Base-by-base conservation (phyloP, 2,888 invertebrate genomes). In the Disparrhopalites patrizii region DNA sequence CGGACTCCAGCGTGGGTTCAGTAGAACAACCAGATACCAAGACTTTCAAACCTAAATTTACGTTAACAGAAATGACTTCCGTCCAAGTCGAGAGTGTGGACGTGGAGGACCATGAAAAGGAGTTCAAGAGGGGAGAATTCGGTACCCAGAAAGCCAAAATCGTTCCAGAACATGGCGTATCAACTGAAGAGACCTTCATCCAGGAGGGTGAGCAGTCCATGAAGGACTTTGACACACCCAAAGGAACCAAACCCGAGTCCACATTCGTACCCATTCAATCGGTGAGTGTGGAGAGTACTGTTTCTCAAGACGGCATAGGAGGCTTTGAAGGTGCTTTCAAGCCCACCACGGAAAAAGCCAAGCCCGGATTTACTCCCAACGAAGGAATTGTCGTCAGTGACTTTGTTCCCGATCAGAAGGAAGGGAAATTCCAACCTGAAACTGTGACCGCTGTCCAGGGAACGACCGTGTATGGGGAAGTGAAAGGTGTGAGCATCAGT, bases 271-370 rank as follows among this genome's bases (percentile, higher is more conserved):
- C 64, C n/a, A 57, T 31, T 7, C 20, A 31, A 3, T 15, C 57
- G 1, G 23, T 57, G 1, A 36, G 13, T 15, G 57, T 57, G 4
- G 20, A 18, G 2, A 27, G 25, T 10, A 65, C 57, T 2, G 13
- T 65, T 1, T n/a, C 31, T 1, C 27, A 65, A 13, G 57, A 57
- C 28, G 27, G 27, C 15, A 27, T 57, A 2, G 7, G 25, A 20
- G 51, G 36, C 30, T 62, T 66, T 23, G 62, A 43, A 18, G 60
- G 62, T 7, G 30, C 40, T 8, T 66, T 66, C 36, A 62, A 66
- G 30, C 66, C 66, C 7, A 31, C 10, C 18, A 62, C 55, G 2
- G 66, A 55, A 23, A 55, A 15, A 18, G 66, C 66, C 0, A 10
- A n/a, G 13, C 27, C 23, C 7, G 56, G 27, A 2, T n/a, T 62